phyloP scores from a whole-genome alignment of 2,888 invertebrate genomes.

The Urechis unicinctus region DNA sequence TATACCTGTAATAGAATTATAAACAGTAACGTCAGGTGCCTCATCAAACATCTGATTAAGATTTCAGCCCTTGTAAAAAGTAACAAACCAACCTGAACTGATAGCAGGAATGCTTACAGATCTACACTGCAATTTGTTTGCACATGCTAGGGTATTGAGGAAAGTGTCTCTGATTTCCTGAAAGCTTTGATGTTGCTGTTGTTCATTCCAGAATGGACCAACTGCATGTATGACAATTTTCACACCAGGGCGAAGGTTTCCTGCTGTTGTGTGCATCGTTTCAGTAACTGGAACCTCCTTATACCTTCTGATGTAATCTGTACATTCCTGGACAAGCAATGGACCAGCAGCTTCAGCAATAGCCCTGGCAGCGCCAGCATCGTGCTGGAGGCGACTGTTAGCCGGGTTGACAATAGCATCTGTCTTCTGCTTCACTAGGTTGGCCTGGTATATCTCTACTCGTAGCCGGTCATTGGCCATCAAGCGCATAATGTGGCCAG shows the following conservation, averaged over 20 bases:
- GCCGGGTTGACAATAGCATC: slow-evolving; percentile 9
- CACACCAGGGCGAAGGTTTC: not conserved
- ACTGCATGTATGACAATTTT: slow-evolving; percentile 5
- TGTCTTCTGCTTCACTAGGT: slow-evolving; percentile 4
- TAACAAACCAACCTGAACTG: slow-evolving; percentile 6
- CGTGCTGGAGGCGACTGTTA: not conserved
- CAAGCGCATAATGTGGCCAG: too few species aligned
- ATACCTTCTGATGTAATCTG: not conserved
- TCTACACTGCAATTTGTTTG: slow-evolving; percentile 1
- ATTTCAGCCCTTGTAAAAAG: too few species aligned
- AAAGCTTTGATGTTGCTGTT: not conserved
- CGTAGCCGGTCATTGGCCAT: too few species aligned
- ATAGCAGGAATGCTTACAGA: slow-evolving; percentile 6
- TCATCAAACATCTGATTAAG: too few species aligned
- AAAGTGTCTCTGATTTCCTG: slow-evolving; percentile 2
- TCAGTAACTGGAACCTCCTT: not conserved
- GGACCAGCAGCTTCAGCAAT: slow-evolving; percentile 11
- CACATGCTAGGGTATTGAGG: slow-evolving; percentile 1
- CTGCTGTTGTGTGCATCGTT: slow-evolving; percentile 1
- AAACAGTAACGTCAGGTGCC: too few species aligned
- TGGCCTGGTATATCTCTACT: not conserved
- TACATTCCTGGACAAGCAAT: slow-evolving; percentile 1
- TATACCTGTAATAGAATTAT: not conserved
- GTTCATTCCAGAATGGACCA: not conserved
- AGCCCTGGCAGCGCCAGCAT: slow-evolving; percentile 2